Evolutionary conservation across 2,888 invertebrate genomes (phyloP).

Genomic region (Oasisia sp.): DNA sequence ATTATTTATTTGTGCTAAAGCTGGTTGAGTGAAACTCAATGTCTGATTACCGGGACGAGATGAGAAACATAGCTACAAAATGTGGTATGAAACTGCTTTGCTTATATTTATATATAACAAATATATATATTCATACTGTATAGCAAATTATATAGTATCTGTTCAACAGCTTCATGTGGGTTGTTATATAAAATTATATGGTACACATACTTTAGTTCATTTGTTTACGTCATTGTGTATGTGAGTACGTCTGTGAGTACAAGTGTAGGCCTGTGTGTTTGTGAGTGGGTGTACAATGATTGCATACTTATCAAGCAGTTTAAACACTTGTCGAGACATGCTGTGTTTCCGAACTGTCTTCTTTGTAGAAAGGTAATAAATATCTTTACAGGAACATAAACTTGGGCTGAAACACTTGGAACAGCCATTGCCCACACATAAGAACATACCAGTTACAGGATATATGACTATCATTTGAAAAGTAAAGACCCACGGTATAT

Average conservation of each 20-base stretch:
- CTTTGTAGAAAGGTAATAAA: too few species aligned
- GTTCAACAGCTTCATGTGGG: neutral
- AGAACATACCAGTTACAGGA: too few species aligned
- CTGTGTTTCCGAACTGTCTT: too few species aligned
- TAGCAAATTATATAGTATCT: neutral
- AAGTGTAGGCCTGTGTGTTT: neutral
- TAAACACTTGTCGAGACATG: too few species aligned
- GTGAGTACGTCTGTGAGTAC: neutral
- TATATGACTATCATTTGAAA: too few species aligned
- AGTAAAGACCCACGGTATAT: too few species aligned
- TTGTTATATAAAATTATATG: slow-evolving; percentile 14
- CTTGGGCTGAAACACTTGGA: too few species aligned
- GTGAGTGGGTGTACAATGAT: neutral
- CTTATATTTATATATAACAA: neutral
- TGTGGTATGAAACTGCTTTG: neutral
- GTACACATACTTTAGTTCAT: neutral
- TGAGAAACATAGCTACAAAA: neutral
- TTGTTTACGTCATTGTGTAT: neutral
- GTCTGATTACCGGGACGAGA: too few species aligned
- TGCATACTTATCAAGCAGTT: neutral
- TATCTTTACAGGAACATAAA: too few species aligned
- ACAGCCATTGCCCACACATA: too few species aligned
- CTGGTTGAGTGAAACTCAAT: neutral
- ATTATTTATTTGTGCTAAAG: neutral
- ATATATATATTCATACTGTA: neutral